These are phyloP conservation scores for Isichthys henryi DNA, from an alignment of 2,113 vertebrate species.

Conservation along the genomic window DNA sequence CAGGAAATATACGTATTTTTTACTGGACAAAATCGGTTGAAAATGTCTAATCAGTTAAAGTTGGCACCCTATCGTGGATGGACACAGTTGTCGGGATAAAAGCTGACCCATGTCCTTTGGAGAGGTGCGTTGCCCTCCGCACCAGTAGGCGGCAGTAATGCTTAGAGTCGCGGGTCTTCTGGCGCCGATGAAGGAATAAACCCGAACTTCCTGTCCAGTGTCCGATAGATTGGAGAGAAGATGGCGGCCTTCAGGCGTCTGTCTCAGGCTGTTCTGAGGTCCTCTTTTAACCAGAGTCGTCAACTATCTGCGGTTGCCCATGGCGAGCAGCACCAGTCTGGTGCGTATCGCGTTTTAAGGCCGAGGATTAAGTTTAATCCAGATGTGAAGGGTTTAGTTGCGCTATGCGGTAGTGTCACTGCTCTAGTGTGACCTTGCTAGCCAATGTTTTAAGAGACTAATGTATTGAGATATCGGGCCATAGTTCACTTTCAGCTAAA, in stretches of 20 bases:
- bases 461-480: neutral
- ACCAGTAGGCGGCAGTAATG: slow-evolving; percentile 15
- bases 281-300: slow-evolving; percentile 40
- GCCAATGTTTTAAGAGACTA: neutral
- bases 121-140: neutral
- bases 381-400: neutral
- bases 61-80: neutral
- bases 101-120: neutral
- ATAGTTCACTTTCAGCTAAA: neutral
- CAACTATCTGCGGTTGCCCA: slow-evolving; percentile 51
- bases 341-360: slow-evolving; percentile 28
- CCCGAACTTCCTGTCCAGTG: neutral
- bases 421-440: slow-evolving; percentile 49
- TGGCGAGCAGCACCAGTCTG: slow-evolving; percentile 41
- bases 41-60: neutral
- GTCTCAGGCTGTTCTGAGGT: slow-evolving; percentile 40
- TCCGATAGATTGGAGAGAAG: slow-evolving; percentile 30
- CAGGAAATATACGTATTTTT: neutral
- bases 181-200: neutral
- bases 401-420: neutral
- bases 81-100: neutral
- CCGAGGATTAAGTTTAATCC: neutral
- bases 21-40: neutral
- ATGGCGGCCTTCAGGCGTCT: slow-evolving; percentile 55
- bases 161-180: neutral